Evolutionary conservation across 1,140 invertebrate species (phyloP), one percentile per base, ranked within the genome.

Genomic region (Dendrolimus punctatus): DNA sequence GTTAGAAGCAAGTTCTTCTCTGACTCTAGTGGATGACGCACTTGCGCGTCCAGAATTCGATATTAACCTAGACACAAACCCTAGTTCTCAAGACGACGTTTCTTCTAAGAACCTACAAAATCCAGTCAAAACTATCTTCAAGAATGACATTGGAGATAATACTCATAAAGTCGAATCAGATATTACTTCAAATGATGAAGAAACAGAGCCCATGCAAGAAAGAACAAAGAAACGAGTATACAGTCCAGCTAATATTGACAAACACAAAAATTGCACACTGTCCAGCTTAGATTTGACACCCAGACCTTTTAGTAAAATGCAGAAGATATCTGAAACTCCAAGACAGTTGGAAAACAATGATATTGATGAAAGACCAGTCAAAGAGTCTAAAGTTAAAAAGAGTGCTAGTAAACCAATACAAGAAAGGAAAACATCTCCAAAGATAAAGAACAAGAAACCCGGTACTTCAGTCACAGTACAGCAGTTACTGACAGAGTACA

Each of bases 1-100:
- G 0, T 52, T 83, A 6, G 65, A 78, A 55, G 57, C 58, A 2
- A 69, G 65, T 49, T 82, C 81, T 0, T 76, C 74, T 0, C 57
- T 85, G 0, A 85, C 78, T 6, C 41, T 85, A 51, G 76, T 81
- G 0, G 79, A 85, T 36, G 79, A 80, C 23, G 63, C 66, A 0
- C 39, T 73, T 4, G 47, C 53, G 0, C 46, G 60, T 6, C 66
- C 53, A 37, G 39, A 39, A 2, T 66, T 68, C 38, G 60, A 70
- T 6, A 39, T 68, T 2, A 50, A 70, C 40, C 38, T 71, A 5
- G 54, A 70, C 6, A 51, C 39, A 9, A 36, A 46, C 5, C 39
- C 39, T 47, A 23, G 23, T 36, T 37, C 6, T 9, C 45, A 6
- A 36, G 23, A 47, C 7, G 9, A 41, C 2, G 9, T 50, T 9